Evolutionary conservation across 1,140 invertebrate genomes (phyloP).

Genomic region (Sycophaga agraensis): DNA sequence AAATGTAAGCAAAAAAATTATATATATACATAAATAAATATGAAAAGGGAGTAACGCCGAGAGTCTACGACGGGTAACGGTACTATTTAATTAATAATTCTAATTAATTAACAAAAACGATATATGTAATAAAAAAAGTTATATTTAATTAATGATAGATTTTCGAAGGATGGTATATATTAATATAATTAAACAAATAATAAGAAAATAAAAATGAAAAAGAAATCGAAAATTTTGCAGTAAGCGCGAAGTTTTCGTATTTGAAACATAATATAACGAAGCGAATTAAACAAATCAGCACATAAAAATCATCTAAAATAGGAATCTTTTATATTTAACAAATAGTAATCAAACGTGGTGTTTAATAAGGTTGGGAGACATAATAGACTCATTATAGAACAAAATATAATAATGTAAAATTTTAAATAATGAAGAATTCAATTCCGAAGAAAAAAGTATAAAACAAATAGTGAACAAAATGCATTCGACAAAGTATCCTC

Average conservation of each 20-base stretch:
- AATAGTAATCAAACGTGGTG: background rate
- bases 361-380: background rate
- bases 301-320: slow-evolving; percentile 10
- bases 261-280: background rate
- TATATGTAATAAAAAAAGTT: slow-evolving; percentile 34
- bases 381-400: background rate
- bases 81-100: slow-evolving; percentile 45
- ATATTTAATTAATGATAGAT: slow-evolving; percentile 38
- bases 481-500: background rate
- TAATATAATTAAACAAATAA: slow-evolving; percentile 14
- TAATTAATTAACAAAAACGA: slow-evolving; percentile 32
- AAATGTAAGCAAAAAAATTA: slow-evolving; percentile 14
- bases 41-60: slow-evolving; percentile 33
- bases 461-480: background rate
- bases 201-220: slow-evolving; percentile 12
- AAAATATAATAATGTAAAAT: background rate
- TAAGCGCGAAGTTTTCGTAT: slow-evolving; percentile 11
- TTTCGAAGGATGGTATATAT: slow-evolving; percentile 29
- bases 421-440: background rate
- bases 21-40: slow-evolving; percentile 34
- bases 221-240: slow-evolving; percentile 8
- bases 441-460: background rate
- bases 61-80: slow-evolving; percentile 35
- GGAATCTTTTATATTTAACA: background rate
- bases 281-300: slow-evolving; percentile 19